These are phyloP conservation scores for Austrofundulus limnaeus DNA, from an alignment of 2,113 vertebrate species.

Conservation along the genomic window DNA sequence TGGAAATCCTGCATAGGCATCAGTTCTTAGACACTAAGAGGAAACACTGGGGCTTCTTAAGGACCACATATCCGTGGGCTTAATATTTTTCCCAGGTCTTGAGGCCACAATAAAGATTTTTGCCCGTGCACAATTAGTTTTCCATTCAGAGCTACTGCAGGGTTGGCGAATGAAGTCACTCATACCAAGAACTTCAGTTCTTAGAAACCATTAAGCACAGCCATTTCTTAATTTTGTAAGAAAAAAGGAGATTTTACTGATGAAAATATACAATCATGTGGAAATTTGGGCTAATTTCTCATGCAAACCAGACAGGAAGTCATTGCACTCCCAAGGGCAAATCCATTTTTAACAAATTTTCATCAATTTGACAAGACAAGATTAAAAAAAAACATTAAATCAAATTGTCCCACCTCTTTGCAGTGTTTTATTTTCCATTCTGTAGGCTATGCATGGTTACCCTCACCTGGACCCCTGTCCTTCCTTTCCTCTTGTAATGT, in stretches of 20 bases:
- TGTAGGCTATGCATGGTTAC: not conserved
- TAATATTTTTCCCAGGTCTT: slow-evolving; percentile 68
- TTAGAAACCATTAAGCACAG: slow-evolving; percentile 45
- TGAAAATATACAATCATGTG: slow-evolving; percentile 4
- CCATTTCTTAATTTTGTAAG: slow-evolving; percentile 29
- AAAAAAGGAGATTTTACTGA: slow-evolving; percentile 3
- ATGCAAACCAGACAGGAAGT: slow-evolving; percentile 47
- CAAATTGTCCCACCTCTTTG: slow-evolving; percentile 17
- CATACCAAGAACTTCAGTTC: slow-evolving; percentile 38
- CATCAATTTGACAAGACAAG: slow-evolving; percentile 23
- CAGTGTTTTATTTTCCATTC: slow-evolving; percentile 14
- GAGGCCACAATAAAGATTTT: slow-evolving; percentile 59
- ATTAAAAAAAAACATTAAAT: slow-evolving; percentile 42
- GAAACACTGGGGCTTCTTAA: slow-evolving; percentile 51
- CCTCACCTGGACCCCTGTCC: slow-evolving; percentile 29
- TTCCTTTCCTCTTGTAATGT: slow-evolving; percentile 35
- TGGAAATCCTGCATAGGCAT: slow-evolving; percentile 61
- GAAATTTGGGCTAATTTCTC: slow-evolving; percentile 15
- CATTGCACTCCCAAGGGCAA: slow-evolving; percentile 20
- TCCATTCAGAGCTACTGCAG: slow-evolving; percentile 50
- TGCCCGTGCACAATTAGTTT: slow-evolving; percentile 37
- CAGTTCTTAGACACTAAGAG: slow-evolving; percentile 45
- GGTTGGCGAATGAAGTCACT: slow-evolving; percentile 60
- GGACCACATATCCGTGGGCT: slow-evolving; percentile 60
- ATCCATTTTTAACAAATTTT: slow-evolving; percentile 56